phyloP scores from a whole-genome alignment of 2,113 vertebrate genomes.

The Turdus rufiventris region DNA sequence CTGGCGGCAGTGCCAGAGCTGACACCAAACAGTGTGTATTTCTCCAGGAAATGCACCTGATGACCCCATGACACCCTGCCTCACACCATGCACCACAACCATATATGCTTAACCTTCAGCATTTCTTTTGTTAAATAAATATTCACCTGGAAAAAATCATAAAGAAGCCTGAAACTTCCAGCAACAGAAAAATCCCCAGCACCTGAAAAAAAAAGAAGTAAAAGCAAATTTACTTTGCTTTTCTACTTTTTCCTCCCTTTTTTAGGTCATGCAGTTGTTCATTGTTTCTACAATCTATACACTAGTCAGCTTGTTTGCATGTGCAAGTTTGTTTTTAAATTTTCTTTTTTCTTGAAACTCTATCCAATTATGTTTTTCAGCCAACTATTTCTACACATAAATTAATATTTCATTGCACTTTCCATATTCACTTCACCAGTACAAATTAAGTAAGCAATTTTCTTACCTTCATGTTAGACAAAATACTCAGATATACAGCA shows the following conservation, averaged over 20 bases:
- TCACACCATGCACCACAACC: neutral
- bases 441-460: conserved; percentile 1
- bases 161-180: conserved; percentile 53
- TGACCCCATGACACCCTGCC: neutral
- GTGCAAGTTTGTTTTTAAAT: neutral
- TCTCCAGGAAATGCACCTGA: neutral
- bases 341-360: neutral
- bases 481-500: conserved; percentile 14
- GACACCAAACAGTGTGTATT: neutral
- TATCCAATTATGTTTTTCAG: neutral
- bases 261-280: neutral
- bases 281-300: neutral
- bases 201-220: conserved; percentile 12
- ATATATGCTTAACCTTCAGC: neutral
- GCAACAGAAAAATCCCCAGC: conserved; percentile 53
- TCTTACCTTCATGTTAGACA: conserved; percentile 74
- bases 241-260: neutral
- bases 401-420: conserved; percentile 32
- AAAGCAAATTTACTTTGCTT: neutral
- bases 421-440: neutral
- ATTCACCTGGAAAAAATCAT: conserved; percentile 61
- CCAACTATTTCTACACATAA: neutral
- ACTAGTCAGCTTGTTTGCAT: neutral
- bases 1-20: neutral
- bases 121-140: neutral